Evolutionary conservation across 2,797 vertebrate genomes (phyloP).

Genomic region (Urocyon cinereoargenteus): DNA sequence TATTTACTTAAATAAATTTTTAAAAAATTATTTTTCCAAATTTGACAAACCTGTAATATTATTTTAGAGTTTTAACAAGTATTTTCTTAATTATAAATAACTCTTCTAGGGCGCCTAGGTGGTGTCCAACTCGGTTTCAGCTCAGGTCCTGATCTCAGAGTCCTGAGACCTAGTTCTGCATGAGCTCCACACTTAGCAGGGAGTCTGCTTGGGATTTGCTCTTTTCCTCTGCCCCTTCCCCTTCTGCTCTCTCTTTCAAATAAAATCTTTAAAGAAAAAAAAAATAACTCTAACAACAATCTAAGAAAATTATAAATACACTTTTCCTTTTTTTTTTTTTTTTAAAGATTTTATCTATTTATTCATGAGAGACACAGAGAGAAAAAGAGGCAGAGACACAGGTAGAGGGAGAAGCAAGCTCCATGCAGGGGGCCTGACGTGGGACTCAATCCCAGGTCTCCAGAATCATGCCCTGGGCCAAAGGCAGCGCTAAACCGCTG

Average conservation of each 20-base stretch:
- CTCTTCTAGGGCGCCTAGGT: neutral
- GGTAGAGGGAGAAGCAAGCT: too few species aligned
- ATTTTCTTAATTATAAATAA: conserved; percentile 23
- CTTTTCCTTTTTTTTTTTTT: too few species aligned
- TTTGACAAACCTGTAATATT: neutral
- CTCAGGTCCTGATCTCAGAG: neutral
- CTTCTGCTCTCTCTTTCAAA: neutral
- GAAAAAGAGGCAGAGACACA: too few species aligned
- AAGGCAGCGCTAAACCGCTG: too few species aligned
- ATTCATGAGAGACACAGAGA: too few species aligned
- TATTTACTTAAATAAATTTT: neutral
- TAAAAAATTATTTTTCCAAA: neutral
- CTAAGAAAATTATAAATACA: conserved; percentile 36
- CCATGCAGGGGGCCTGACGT: too few species aligned
- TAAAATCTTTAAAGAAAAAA: neutral
- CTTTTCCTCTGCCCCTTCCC: neutral
- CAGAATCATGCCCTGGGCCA: too few species aligned
- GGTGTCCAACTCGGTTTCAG: neutral
- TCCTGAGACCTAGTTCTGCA: neutral
- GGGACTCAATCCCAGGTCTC: too few species aligned
- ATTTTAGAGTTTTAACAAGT: neutral
- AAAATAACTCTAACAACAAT: neutral
- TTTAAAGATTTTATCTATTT: too few species aligned
- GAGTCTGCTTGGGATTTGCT: neutral
- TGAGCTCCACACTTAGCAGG: neutral